Conservation (phyloP, 23 tunicate species). For the Styela plicata region DNA sequence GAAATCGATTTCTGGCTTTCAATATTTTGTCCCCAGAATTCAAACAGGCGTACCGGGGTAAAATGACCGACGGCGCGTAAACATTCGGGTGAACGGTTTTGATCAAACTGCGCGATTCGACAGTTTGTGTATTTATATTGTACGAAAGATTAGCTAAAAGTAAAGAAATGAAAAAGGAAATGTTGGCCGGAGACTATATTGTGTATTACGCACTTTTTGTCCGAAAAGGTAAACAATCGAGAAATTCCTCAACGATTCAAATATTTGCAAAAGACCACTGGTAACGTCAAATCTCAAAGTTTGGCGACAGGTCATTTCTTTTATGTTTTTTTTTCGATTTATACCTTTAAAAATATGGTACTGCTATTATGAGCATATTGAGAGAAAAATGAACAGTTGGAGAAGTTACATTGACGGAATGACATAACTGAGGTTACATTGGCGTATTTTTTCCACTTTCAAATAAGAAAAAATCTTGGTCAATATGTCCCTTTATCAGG, state of each 20-base stretch:
- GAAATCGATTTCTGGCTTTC: slow-evolving; percentile 8
- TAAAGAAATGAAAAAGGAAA: neutral
- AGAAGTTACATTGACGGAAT: no score
- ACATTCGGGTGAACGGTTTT: neutral
- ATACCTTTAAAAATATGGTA: no score
- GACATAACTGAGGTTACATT: no score
- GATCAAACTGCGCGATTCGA: neutral
- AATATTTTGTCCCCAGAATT: neutral
- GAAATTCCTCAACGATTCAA: neutral
- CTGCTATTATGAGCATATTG: no score
- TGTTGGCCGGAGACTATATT: neutral
- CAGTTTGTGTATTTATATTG: neutral
- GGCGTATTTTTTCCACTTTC: no score
- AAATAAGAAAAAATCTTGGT: no score
- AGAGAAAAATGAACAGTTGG: no score
- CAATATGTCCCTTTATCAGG: no score
- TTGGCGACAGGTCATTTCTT: neutral
- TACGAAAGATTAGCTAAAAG: neutral
- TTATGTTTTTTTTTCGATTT: no score
- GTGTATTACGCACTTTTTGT: neutral
- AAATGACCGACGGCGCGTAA: neutral
- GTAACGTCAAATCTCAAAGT: neutral
- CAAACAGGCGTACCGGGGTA: neutral
- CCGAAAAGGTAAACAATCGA: neutral
- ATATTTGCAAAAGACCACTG: neutral